Percentiles rank a stretch among this genome's conserved stretches.
phyloP scores from a whole-genome alignment of 2,797 vertebrate genomes.

The Sebastes steindachneri region DNA sequence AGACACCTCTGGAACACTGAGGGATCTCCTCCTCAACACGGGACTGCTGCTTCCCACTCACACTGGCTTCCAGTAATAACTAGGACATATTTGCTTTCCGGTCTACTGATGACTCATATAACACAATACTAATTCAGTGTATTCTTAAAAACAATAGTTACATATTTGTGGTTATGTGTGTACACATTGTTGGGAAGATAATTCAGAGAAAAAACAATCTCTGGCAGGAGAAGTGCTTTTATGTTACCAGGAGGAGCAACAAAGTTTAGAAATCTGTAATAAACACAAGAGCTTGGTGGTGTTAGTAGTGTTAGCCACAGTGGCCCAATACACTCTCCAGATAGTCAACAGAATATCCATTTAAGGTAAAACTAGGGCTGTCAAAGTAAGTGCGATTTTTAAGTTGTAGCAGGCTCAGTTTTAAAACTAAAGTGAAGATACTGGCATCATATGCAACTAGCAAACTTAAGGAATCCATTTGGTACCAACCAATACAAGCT shows the following conservation, averaged over 20 bases:
- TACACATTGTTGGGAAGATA: not conserved
- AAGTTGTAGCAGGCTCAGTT: too few relatives aligned
- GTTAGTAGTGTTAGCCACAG: not conserved
- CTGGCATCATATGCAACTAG: too few relatives aligned
- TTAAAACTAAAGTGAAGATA: too few relatives aligned
- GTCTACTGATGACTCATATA: not conserved
- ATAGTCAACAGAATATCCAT: not conserved
- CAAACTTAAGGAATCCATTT: too few relatives aligned
- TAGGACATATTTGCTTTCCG: not conserved
- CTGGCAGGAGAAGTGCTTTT: not conserved
- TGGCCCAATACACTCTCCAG: not conserved
- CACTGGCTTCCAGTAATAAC: not conserved
- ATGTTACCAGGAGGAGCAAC: not conserved
- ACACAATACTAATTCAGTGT: not conserved
- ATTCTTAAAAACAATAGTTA: not conserved
- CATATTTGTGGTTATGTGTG: not conserved
- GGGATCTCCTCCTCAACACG: constrained; percentile 52
- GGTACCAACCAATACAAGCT: too few relatives aligned
- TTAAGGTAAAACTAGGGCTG: not conserved
- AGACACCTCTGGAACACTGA: constrained; percentile 64
- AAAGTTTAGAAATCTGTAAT: not conserved
- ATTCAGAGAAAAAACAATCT: not conserved
- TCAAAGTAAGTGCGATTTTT: too few relatives aligned
- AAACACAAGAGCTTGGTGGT: not conserved
- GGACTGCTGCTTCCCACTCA: constrained; percentile 30